Conservation (phyloP, 1,140 invertebrate genomes). For the Polyergus mexicanus region DNA sequence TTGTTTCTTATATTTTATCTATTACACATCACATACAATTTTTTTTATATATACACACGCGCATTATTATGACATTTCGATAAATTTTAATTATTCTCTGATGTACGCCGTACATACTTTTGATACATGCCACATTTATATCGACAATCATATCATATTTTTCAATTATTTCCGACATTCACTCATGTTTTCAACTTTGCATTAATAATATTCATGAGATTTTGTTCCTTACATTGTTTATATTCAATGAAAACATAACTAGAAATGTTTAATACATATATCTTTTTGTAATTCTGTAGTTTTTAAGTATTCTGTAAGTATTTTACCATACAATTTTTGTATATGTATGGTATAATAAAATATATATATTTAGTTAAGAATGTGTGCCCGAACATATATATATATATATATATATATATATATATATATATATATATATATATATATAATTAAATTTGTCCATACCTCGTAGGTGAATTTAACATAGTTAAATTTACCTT, state of each 20-base stretch:
- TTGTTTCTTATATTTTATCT: no score
- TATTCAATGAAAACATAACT: no score
- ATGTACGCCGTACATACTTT: not conserved
- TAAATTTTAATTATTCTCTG: no score
- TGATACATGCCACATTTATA: not conserved
- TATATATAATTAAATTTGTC: not conserved
- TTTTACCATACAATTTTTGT: constrained; percentile 63
- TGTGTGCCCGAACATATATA: not conserved
- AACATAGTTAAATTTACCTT: not conserved
- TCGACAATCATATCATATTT: not conserved
- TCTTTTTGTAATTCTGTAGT: not conserved
- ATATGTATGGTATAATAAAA: constrained; percentile 67
- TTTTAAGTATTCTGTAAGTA: constrained; percentile 31
- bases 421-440: not conserved
- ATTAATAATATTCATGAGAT: no score
- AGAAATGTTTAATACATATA: no score
- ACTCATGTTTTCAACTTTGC: not conserved
- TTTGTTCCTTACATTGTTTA: no score
- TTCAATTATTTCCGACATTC: not conserved
- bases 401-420: no score
- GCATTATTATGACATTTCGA: not conserved
- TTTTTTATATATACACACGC: not conserved
- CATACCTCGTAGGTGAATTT: no score
- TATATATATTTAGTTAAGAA: constrained; percentile 64
- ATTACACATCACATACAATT: no score